Base-by-base conservation (phyloP, 1,140 invertebrate genomes). In the Anoplophora glabripennis region DNA sequence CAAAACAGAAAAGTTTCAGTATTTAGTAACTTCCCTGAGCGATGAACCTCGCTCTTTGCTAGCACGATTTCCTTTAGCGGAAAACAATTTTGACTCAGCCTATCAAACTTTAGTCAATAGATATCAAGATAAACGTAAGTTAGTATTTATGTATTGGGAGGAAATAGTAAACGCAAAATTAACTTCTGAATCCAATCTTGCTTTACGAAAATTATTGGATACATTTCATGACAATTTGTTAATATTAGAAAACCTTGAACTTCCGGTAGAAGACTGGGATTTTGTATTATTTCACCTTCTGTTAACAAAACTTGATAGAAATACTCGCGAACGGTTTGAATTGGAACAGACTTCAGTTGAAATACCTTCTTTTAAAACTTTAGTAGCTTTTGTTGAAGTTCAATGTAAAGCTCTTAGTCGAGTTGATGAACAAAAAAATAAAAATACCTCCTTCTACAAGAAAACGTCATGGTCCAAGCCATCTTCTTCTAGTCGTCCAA, bases 211-310 rank as follows among this genome's bases (percentile, higher is more conserved):
- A 42, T 61, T 68, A 11, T 38, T 64, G 4, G 65, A 70, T 34
- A 41, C 9, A 0, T 21, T 64, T 2, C 17, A 44, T 12, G 52
- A 59, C 33, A 45, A 66, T 53, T 18, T 64, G 7, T 15, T 63
- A 5, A 58, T 63, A 35, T 42, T 68, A 37, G 58, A 66, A 56
- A 57, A 46, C 37, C 41, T 68, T 12, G 53, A 37, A 5, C 38
- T 60, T 48, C 63, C 68, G 3, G 45, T 72, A 21, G 63, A 67
- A 4, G 9, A 67, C 2, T 73, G 71, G 55, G 66, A 70, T 15
- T 69, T 67, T 0, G 57, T 72, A 0, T 56, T 67, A 35, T 59
- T 57, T 14, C 33, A 52, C 17, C n/a, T 59, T n/a, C 7, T 46
- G 10, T 47, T 18, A 12, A 46, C 37, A n/a, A 59, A 58, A 44